phyloP scores from a whole-genome alignment of 2,113 vertebrate genomes.

The western clawed frog (Xenopus tropicalis) region UCB_Xtro_10.0 CM004443.2:156298001-156298500 shows the following conservation, averaged over 20 bases:
- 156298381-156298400: no score
- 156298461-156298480: no score
- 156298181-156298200: conserved; percentile 57
- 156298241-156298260: conserved; percentile 52
- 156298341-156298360: background rate
- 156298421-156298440: no score
- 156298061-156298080: conserved; percentile 50
- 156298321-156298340: conserved; percentile 1
- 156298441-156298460: no score
- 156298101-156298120: conserved; percentile 59
- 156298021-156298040: conserved; percentile 36
- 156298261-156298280: conserved; percentile 10
- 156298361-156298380: background rate
- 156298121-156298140: conserved; percentile 43
- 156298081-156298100: conserved; percentile 45
- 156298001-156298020: conserved; percentile 20
- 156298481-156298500: no score
- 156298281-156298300: conserved; percentile 10
- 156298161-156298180: conserved; percentile 53
- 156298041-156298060: conserved; percentile 52
- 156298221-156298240: conserved; percentile 54
- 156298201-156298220: conserved; percentile 54
- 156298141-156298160: conserved; percentile 55
- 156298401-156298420: no score
- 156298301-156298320: conserved; percentile 5